Percentiles rank a stretch among this genome's conserved stretches.
These are phyloP conservation scores for Cheilosia pagana DNA, from an alignment of 2,888 invertebrate genomes.

Conservation along the genomic window DNA sequence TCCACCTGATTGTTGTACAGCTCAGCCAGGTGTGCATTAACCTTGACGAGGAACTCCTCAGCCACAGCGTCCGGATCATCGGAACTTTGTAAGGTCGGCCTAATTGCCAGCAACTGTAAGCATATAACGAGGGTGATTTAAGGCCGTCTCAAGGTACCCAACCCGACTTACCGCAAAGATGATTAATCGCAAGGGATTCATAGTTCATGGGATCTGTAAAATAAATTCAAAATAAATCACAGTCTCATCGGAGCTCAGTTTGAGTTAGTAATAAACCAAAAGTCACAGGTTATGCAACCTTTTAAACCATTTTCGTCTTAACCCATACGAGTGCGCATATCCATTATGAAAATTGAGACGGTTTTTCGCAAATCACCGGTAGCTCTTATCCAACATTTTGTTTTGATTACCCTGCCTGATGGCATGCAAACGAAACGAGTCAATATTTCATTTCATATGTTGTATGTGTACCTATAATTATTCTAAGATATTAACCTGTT, in stretches of 20 bases:
- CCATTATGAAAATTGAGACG: neutral
- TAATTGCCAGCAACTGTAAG: constrained; percentile 24
- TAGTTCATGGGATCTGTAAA: constrained; percentile 53
- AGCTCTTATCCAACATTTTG: neutral
- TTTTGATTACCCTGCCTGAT: constrained; percentile 39
- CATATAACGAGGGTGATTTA: neutral
- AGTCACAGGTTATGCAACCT: constrained; percentile 21
- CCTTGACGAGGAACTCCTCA: constrained; percentile 76
- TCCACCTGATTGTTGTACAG: constrained; percentile 79
- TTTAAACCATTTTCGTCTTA: constrained; percentile 1
- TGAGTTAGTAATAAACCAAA: neutral
- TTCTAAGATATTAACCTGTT: constrained; percentile 51
- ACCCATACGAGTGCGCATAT: neutral
- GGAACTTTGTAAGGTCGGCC: constrained; percentile 20
- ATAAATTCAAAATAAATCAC: constrained; percentile 4
- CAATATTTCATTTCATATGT: constrained; percentile 19
- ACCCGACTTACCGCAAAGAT: constrained; percentile 37
- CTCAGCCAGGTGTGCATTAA: constrained; percentile 78
- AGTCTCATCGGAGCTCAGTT: neutral
- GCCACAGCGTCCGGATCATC: constrained; percentile 69
- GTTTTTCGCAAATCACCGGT: constrained; percentile 4
- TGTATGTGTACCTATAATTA: constrained; percentile 35
- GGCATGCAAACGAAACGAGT: constrained; percentile 28
- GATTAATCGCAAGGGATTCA: constrained; percentile 44
- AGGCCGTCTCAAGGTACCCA: no score